Evolutionary conservation across 2,888 invertebrate species (phyloP), one percentile per base, ranked within the genome.

Genomic region (Cheilosia pagana): DNA sequence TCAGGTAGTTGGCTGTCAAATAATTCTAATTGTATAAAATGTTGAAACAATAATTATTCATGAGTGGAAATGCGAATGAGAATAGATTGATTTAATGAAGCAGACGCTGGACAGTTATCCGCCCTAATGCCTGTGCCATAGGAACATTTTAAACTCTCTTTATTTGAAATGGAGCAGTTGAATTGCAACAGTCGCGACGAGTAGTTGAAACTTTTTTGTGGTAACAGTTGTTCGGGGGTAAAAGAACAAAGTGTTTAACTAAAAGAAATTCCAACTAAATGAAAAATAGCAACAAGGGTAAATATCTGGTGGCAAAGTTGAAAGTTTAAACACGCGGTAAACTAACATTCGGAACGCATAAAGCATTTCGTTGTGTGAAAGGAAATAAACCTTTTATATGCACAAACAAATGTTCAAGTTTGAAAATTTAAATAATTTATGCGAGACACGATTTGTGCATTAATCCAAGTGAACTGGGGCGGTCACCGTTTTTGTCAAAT

Each of bases 361-460:
- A 19, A 12, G 28, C 7, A 28, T 28, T 28, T 28, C 7, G 7
- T 7, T 28, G 25, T 28, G 25, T 28, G 28, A 19, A 50, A 62
- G 39, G 35, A 65, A 21, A 23, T 39, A 31, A 63, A 16, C 19
- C n/a, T 2, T 12, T 1, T 48, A 2, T 10, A 16, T 43, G 43
- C 16, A 4, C n/a, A 19, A 14, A 8, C 16, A 65, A n/a, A 10
- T 8, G 25, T 43, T 71, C 50, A 63, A 72, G 77, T 70, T 77
- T 19, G 31, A 62, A 57, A 59, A 78, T 71, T 78, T 71, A 4
- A 81, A 70, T 83, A 83, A 83, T 79, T 79, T 75, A 83, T 83
- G 70, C 83, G 53, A 70, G 79, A 83, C 83, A 83, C 50, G 79
- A 79, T 25, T 79, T 83, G 45, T 70, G 57, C 74, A 83, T 83